A percentile compares a stretch with the other conserved stretches of the same genome.
phyloP scores from a whole-genome alignment of 2,888 invertebrate genomes.

The Lomographa bimaculata region DNA sequence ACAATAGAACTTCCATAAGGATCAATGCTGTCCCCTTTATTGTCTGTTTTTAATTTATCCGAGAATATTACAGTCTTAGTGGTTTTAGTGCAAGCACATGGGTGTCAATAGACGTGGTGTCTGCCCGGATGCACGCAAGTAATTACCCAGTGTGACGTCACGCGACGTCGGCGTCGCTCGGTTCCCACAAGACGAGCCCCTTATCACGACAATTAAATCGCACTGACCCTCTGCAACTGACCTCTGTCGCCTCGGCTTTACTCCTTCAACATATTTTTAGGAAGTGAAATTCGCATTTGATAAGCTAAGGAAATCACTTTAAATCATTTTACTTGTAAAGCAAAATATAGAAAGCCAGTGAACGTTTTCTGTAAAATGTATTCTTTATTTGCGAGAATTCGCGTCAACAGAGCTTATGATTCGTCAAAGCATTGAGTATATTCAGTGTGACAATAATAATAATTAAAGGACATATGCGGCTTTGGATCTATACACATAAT shows the following conservation, averaged over 20 bases:
- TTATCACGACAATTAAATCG: slow-evolving; percentile 70
- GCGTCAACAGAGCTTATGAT: too few species aligned
- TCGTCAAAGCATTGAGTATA: too few species aligned
- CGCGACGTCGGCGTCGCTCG: slow-evolving; percentile 42
- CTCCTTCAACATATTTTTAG: slow-evolving; percentile 2
- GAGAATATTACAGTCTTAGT: slow-evolving; percentile 9
- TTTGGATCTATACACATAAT: slow-evolving; percentile 15
- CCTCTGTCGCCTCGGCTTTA: slow-evolving; percentile 1
- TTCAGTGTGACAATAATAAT: too few species aligned
- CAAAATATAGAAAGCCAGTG: too few species aligned
- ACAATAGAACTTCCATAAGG: slow-evolving; percentile 19
- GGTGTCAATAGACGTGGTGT: slow-evolving; percentile 36
- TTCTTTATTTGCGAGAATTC: too few species aligned
- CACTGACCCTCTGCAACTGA: slow-evolving; percentile 48
- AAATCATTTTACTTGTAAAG: too few species aligned
- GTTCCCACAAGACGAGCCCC: slow-evolving; percentile 62
- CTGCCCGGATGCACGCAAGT: slow-evolving; percentile 42
- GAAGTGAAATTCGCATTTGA: not conserved
- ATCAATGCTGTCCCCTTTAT: slow-evolving; percentile 9
- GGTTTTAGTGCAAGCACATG: slow-evolving; percentile 16
- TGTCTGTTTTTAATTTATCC: slow-evolving; percentile 8
- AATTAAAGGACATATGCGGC: slow-evolving; percentile 17
- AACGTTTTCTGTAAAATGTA: too few species aligned
- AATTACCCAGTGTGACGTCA: slow-evolving; percentile 61
- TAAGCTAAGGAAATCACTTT: too few species aligned